These are phyloP conservation scores for Machaerirhynchus nigripectus DNA, from an alignment of 2,113 vertebrate genomes.

Conservation along the genomic window DNA sequence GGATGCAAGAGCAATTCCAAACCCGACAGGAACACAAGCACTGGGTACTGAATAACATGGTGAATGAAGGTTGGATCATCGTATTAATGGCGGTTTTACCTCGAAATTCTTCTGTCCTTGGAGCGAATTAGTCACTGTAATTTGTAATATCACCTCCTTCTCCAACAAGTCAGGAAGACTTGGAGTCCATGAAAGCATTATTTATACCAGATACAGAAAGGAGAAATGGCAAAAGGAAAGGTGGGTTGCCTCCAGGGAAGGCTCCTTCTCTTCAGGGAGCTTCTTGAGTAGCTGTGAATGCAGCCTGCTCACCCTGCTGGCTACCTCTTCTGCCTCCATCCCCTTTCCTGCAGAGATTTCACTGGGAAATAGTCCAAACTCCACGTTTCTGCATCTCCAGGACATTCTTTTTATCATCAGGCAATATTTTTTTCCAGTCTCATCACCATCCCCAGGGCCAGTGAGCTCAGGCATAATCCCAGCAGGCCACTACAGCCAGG, in stretches of 20 bases:
- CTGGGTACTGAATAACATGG: neutral
- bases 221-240: neutral
- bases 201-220: neutral
- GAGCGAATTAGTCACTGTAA: neutral
- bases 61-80: neutral
- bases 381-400: neutral
- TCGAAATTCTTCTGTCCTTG: neutral
- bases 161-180: neutral
- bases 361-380: neutral
- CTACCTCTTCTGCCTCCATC: neutral
- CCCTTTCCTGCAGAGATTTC: neutral
- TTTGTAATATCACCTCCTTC: neutral
- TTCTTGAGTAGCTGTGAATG: accelerated
- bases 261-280: neutral
- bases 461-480: neutral
- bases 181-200: neutral
- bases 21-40: neutral
- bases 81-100: neutral
- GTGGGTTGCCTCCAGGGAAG: neutral
- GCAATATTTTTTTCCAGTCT: neutral
- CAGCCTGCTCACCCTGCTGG: neutral
- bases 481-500: neutral
- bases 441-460: accelerated
- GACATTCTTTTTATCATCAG: neutral
- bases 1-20: neutral